A percentile compares a stretch with the other conserved stretches of the same genome.
phyloP scores from a whole-genome alignment of 2,797 vertebrate genomes.

The Schizopygopsis pylzovi region DNA sequence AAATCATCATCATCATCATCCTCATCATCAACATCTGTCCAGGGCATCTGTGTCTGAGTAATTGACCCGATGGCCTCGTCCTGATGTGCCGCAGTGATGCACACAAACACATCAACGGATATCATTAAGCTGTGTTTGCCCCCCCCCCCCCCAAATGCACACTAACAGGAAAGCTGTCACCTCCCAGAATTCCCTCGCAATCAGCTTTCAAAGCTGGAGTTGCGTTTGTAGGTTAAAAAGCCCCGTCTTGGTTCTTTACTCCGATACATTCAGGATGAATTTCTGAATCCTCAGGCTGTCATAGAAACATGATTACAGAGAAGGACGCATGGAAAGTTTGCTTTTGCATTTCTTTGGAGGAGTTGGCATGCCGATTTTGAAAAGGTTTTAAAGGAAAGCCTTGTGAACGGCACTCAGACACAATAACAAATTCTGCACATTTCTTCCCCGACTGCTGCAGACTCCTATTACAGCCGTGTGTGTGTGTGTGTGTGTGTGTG shows the following conservation, averaged over 20 bases:
- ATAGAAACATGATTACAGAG: conserved; percentile 16
- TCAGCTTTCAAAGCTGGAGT: too few relatives aligned
- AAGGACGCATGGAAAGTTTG: conserved; percentile 5
- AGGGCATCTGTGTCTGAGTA: conserved; percentile 24
- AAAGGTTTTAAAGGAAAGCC: conserved; percentile 22
- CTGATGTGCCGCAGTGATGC: background rate
- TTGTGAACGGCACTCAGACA: background rate
- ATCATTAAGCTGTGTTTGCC: background rate
- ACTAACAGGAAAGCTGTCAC: background rate
- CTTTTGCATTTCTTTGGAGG: background rate
- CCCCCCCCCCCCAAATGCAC: background rate
- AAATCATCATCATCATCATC: conserved; percentile 43
- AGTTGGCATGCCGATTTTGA: conserved; percentile 9
- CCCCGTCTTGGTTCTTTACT: background rate
- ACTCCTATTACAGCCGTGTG: conserved; percentile 45
- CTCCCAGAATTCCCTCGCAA: conserved; percentile 11
- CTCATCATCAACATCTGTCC: conserved; percentile 50
- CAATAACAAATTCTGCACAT: conserved; percentile 31
- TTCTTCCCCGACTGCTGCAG: conserved; percentile 1
- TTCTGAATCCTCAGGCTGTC: conserved; percentile 5
- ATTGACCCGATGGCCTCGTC: conserved; percentile 23
- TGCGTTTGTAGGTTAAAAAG: background rate
- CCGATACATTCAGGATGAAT: conserved; percentile 10
- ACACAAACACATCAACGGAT: background rate
- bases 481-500: conserved; percentile 48